Evolutionary conservation across 2,888 invertebrate genomes (phyloP).

Genomic region (Tubulanus polymorphus): DNA sequence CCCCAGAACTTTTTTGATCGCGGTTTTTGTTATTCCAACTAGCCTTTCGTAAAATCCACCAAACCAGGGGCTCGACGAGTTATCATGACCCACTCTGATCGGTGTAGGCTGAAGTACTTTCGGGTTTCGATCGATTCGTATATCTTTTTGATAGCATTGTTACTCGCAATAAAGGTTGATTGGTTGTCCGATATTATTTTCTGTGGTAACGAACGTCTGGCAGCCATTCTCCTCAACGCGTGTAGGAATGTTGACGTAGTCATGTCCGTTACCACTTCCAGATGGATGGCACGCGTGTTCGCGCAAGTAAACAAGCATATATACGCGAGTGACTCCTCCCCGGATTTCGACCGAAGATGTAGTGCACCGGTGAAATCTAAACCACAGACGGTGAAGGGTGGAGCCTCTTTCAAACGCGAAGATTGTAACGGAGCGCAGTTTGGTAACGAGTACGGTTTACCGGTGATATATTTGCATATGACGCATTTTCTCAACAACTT

Average conservation of each 20-base stretch:
- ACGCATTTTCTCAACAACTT: background rate
- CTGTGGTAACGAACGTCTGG: background rate
- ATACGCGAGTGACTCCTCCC: background rate
- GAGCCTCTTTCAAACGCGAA: background rate
- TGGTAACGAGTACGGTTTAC: background rate
- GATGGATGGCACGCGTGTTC: constrained; percentile 6
- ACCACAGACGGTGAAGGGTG: constrained; percentile 15
- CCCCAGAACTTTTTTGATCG: background rate
- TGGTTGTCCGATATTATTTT: background rate
- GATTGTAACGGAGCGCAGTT: background rate
- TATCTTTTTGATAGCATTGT: constrained; percentile 4
- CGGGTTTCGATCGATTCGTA: background rate
- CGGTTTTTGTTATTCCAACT: background rate
- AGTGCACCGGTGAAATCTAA: constrained; percentile 4
- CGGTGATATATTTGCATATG: background rate
- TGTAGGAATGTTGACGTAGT: constrained; percentile 5
- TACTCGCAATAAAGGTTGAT: background rate
- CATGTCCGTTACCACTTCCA: constrained; percentile 11
- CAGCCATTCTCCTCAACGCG: background rate
- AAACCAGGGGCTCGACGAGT: background rate
- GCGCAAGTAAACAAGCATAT: constrained; percentile 11
- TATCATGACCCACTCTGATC: background rate
- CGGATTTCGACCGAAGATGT: background rate
- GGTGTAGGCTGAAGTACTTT: no score
- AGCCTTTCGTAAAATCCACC: background rate